Evolutionary conservation across 2,888 invertebrate species (phyloP), one percentile per base, ranked within the genome.

Genomic region (Sinelater perroti): DNA sequence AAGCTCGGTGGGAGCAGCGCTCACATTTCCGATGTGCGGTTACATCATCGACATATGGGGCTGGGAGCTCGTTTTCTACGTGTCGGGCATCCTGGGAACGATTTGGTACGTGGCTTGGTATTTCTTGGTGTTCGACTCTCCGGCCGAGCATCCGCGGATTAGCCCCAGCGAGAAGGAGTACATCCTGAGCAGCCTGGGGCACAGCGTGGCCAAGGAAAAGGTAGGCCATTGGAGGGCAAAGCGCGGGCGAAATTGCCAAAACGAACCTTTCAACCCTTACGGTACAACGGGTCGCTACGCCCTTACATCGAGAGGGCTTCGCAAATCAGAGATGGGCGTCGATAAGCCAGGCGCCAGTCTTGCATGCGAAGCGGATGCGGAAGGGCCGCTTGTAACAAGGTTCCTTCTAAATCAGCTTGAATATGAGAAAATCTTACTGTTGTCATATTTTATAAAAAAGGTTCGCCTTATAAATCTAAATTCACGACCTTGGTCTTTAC

Each of bases 41-140:
- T 80, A 83, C 57, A 81, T 91, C 6, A 86, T 86, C 46, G 82
- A 83, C 56, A 75, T 78, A 68, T 83, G 82, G 53, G 87, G 87
- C 1, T 91, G 91, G 91, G 86, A 87, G 65, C 82, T 84, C 62
- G 88, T 87, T 0, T 91, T 90, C 72, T 85, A 89, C 69, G 77
- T 86, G 4, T 85, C 85, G 8, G 87, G 86, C 5, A 66, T 80
- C 0, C 67, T 87, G 2, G 87, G 86, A 2, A 78, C 83, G 0
- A 20, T 85, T 5, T 91, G 91, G 91, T 89, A 82, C 68, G 62
- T 80, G 1, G 79, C 81, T 18, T 89, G 89, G 89, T 75, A 81
- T 56, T 74, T 81, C 3, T 74, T 87, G 11, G 86, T 87, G 0
- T 86, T 81, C 63, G 87, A 89, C 66, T 82, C 84, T 11, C 89